Evolutionary conservation across 2,797 vertebrate species (phyloP).

Genomic region (Gymnothorax reevesii): DNA sequence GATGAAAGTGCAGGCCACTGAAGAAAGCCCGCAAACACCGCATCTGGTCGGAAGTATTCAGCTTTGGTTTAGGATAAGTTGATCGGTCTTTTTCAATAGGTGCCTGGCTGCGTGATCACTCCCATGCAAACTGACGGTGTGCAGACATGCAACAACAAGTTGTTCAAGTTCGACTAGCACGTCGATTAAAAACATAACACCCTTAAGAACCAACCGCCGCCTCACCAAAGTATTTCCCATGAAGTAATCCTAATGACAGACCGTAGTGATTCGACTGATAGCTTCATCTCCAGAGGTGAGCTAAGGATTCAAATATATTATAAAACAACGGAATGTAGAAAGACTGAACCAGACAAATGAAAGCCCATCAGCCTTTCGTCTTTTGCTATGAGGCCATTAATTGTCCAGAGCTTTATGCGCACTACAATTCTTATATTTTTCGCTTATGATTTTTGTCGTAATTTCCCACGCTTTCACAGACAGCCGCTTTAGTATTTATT

Average conservation of each 20-base stretch:
- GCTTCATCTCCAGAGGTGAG: neutral
- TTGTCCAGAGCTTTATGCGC: neutral
- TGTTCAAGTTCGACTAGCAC: neutral
- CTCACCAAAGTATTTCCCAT: neutral
- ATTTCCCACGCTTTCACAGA: neutral
- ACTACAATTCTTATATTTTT: neutral
- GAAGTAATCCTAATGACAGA: neutral
- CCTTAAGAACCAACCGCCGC: neutral
- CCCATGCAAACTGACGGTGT: neutral
- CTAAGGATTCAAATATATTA: neutral
- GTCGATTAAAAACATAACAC: neutral
- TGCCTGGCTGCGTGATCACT: neutral
- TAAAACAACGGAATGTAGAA: neutral
- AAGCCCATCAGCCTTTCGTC: neutral
- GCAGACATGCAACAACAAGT: neutral
- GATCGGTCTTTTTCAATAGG: neutral
- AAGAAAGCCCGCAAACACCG: neutral
- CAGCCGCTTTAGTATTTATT: neutral
- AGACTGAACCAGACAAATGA: neutral
- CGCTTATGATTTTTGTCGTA: neutral
- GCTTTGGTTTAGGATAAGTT: neutral
- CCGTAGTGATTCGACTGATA: neutral
- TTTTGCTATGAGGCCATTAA: neutral
- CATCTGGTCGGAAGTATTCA: neutral
- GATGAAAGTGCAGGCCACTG: neutral